Percentiles rank a stretch among this genome's conserved stretches.
Evolutionary conservation across 2,888 invertebrate species (phyloP).

Genomic region (Augiades crinisus): DNA sequence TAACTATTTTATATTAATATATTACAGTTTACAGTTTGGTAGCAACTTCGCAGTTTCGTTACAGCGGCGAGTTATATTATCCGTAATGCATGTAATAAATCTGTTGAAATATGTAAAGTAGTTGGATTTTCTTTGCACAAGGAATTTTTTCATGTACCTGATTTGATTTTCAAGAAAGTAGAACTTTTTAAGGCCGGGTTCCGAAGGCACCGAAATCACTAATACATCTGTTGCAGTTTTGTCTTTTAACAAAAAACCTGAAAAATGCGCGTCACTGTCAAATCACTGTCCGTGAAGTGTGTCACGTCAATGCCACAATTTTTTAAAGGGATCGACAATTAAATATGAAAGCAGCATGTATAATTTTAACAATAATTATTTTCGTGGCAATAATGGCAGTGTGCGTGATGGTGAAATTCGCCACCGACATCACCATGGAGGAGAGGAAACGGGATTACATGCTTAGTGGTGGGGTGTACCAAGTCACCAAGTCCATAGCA

Average conservation of each 20-base stretch:
- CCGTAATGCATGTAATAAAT: not conserved
- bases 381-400: conserved; percentile 61
- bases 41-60: not conserved
- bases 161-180: too few relatives aligned
- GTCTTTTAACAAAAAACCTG: too few relatives aligned
- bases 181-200: too few relatives aligned
- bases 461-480: conserved; percentile 40
- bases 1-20: not conserved
- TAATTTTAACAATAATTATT: conserved; percentile 53
- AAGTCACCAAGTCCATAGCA: conserved; percentile 49
- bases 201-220: too few relatives aligned
- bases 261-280: too few relatives aligned
- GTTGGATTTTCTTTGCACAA: too few relatives aligned
- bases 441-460: conserved; percentile 46
- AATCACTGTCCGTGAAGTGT: too few relatives aligned
- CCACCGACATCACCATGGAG: conserved; percentile 60
- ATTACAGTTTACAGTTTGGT: not conserved
- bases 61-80: not conserved
- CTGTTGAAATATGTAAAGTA: too few relatives aligned
- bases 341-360: conserved; percentile 60
- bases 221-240: too few relatives aligned
- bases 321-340: not conserved
- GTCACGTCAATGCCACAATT: too few relatives aligned
- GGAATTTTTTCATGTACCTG: too few relatives aligned
- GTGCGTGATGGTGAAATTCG: conserved; percentile 71